phyloP scores from a whole-genome alignment of 2,888 invertebrate genomes.

The Drosophila melanosoma region DNA sequence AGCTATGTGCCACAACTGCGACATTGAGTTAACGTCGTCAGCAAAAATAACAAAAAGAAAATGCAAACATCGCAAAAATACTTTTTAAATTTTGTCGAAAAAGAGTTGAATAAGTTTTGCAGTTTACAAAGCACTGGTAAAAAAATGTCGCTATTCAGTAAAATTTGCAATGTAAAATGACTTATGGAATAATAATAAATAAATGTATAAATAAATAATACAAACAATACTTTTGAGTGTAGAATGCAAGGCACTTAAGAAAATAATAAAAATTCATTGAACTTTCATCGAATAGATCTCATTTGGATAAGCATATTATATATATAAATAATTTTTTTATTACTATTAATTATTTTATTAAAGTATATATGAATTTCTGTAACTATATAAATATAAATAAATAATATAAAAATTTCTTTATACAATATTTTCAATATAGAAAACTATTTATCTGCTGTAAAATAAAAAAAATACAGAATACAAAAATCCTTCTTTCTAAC shows the following conservation, averaged over 20 bases:
- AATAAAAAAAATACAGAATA: not conserved
- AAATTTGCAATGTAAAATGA: not conserved
- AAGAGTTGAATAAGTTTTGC: slow-evolving; percentile 1
- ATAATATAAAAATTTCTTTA: not conserved
- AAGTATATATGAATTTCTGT: not conserved
- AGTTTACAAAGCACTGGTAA: slow-evolving; percentile 9
- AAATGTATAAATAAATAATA: too few species aligned
- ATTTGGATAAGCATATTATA: not conserved
- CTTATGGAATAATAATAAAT: too few species aligned
- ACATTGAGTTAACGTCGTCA: slow-evolving; percentile 67
- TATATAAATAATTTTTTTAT: not conserved
- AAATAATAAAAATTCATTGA: too few species aligned
- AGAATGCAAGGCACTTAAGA: too few species aligned
- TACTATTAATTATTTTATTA: too few species aligned
- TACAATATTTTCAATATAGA: not conserved
- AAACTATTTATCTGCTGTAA: not conserved
- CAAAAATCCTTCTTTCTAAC: not conserved
- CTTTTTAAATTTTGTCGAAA: not conserved
- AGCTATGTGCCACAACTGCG: slow-evolving; percentile 34
- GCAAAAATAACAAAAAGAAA: slow-evolving; percentile 30
- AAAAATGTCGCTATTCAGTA: too few species aligned
- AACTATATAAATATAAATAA: not conserved
- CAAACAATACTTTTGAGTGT: too few species aligned
- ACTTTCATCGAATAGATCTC: not conserved
- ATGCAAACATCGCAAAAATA: not conserved